These are phyloP conservation scores for Sclerurus mexicanus DNA, from an alignment of 2,113 vertebrate species.

Conservation along the genomic window DNA sequence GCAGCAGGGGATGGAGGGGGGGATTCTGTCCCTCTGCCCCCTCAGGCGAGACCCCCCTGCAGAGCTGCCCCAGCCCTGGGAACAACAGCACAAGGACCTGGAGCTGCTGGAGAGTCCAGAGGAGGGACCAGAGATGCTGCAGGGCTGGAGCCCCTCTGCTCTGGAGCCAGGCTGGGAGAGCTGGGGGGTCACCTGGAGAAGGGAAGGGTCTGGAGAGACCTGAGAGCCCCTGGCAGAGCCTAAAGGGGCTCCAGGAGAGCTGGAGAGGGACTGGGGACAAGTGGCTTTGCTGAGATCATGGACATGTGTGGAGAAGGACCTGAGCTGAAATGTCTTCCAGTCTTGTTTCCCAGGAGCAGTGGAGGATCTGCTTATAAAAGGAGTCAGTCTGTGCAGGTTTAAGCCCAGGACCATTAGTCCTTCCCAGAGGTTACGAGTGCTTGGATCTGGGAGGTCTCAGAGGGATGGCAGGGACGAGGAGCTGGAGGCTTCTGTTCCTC, in stretches of 20 bases:
- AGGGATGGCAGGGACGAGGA: background rate
- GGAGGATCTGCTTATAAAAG: background rate
- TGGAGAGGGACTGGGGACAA: background rate
- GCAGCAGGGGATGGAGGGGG: accelerated
- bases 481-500: background rate
- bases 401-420: background rate
- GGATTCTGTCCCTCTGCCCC: background rate
- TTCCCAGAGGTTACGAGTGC: background rate
- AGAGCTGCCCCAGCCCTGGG: background rate
- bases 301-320: background rate
- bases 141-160: background rate
- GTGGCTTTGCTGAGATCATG: background rate
- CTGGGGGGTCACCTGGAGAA: background rate
- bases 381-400: background rate
- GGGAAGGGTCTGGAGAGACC: background rate
- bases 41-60: background rate
- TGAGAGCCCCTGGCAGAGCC: accelerated
- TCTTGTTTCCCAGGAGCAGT: background rate
- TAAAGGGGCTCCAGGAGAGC: background rate
- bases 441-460: background rate
- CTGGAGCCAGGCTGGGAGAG: background rate
- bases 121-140: background rate
- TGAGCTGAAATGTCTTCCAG: background rate
- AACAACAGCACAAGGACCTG: background rate
- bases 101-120: background rate